Conservation (phyloP, 2,797 vertebrate species). For the Sebastes itinus region DNA sequence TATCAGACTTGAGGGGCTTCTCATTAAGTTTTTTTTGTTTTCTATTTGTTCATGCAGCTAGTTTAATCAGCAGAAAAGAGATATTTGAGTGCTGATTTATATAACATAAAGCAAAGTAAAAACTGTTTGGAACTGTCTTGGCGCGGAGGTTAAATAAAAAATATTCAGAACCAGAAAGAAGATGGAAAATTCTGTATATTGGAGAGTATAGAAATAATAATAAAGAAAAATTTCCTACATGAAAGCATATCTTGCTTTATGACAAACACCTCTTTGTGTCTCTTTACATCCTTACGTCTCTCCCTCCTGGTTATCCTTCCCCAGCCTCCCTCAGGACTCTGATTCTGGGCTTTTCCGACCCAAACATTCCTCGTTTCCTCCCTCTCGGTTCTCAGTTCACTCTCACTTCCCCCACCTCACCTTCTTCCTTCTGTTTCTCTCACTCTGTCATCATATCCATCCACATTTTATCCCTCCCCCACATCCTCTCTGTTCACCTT, state of each 20-base stretch:
- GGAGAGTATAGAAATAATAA: background rate
- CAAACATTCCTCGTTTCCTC: conserved; percentile 49
- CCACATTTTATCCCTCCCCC: conserved; percentile 10
- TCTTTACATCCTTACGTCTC: background rate
- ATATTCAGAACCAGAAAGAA: background rate
- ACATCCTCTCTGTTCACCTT: conserved; percentile 1
- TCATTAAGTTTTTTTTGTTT: background rate
- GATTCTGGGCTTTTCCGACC: conserved; percentile 56
- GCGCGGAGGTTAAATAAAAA: background rate
- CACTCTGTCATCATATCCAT: conserved; percentile 14
- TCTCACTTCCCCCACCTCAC: conserved; percentile 9
- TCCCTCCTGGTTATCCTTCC: background rate
- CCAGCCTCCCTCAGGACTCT: conserved; percentile 38
- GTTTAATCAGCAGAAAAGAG: background rate
- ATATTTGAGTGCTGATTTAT: background rate
- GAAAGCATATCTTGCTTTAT: background rate
- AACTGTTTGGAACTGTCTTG: background rate
- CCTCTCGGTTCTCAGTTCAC: background rate
- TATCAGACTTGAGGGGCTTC: background rate
- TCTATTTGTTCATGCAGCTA: background rate
- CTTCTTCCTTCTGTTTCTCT: background rate
- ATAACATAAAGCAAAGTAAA: background rate
- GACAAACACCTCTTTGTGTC: background rate
- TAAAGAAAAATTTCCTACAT: background rate
- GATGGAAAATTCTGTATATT: background rate